Evolutionary conservation across 2,888 invertebrate genomes (phyloP).

Genomic region (Entomobrya multifasciata): DNA sequence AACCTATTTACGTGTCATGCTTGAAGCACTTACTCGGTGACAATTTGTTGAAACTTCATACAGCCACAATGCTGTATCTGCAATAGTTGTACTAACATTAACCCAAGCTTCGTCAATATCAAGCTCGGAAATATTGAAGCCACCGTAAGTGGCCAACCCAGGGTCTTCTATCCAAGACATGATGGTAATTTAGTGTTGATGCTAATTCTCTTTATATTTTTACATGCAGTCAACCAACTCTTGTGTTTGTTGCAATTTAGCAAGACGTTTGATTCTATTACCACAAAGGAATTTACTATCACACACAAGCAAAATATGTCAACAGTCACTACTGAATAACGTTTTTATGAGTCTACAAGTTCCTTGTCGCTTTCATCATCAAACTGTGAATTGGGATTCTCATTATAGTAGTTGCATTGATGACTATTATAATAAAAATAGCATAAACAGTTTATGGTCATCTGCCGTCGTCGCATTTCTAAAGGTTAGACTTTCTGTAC

Average conservation of each 20-base stretch:
- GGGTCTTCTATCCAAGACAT: conserved; percentile 81
- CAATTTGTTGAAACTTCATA: conserved; percentile 88
- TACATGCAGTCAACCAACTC: too few relatives aligned
- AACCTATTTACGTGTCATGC: too few relatives aligned
- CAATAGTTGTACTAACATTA: conserved; percentile 81
- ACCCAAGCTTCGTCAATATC: conserved; percentile 87
- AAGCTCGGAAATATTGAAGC: conserved; percentile 84
- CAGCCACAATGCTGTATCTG: conserved; percentile 82
- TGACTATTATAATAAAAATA: not conserved
- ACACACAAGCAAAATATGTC: not conserved
- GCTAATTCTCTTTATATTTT: too few relatives aligned
- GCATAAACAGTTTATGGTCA: conserved; percentile 17
- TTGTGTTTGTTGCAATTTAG: conserved; percentile 16
- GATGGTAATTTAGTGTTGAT: not conserved
- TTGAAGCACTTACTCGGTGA: conserved; percentile 85
- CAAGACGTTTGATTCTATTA: not conserved
- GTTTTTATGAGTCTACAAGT: not conserved
- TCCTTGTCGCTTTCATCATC: conserved; percentile 35
- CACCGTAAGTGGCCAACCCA: conserved; percentile 83
- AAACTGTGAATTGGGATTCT: too few relatives aligned
- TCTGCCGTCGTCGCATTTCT: conserved; percentile 57
- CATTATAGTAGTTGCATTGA: conserved; percentile 4
- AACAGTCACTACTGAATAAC: not conserved
- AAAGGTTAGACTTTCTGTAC: conserved; percentile 32
- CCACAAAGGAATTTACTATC: not conserved